Conservation (phyloP, 2,797 vertebrate genomes). For the Siniperca undulata region DNA sequence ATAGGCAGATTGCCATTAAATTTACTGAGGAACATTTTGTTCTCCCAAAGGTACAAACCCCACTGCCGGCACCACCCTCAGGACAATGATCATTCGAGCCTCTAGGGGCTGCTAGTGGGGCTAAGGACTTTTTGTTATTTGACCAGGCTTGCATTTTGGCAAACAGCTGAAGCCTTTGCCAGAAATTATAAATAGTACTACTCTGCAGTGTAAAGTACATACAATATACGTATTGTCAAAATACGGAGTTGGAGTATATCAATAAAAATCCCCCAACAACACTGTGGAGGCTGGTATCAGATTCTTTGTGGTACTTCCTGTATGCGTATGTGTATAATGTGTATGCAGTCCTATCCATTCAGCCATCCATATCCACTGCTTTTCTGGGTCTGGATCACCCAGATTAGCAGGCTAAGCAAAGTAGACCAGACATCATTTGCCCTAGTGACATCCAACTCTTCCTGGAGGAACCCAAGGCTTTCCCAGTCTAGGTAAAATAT, state of each 20-base stretch:
- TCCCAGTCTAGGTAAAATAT: not conserved
- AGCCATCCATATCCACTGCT: not conserved
- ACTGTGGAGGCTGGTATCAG: not conserved
- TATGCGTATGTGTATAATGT: not conserved
- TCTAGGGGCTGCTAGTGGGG: not conserved
- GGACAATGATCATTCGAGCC: not conserved
- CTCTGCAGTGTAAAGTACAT: not conserved
- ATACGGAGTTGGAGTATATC: not conserved
- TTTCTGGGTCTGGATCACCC: not conserved
- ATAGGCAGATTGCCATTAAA: constrained; percentile 10
- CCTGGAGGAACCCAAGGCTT: not conserved
- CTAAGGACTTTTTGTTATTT: not conserved
- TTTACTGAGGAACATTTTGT: constrained; percentile 12
- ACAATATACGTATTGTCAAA: not conserved
- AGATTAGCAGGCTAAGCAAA: not conserved
- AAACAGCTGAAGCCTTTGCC: not conserved
- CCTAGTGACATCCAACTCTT: not conserved
- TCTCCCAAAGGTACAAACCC: not conserved
- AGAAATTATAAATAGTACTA: not conserved
- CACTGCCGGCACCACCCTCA: not conserved
- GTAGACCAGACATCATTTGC: not conserved
- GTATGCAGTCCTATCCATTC: not conserved
- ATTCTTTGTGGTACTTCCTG: not conserved
- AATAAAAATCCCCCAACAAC: not conserved
- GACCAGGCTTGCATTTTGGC: not conserved